These are phyloP conservation scores for Tetrax tetrax DNA, from an alignment of 2,113 vertebrate species.

Conservation along the genomic window DNA sequence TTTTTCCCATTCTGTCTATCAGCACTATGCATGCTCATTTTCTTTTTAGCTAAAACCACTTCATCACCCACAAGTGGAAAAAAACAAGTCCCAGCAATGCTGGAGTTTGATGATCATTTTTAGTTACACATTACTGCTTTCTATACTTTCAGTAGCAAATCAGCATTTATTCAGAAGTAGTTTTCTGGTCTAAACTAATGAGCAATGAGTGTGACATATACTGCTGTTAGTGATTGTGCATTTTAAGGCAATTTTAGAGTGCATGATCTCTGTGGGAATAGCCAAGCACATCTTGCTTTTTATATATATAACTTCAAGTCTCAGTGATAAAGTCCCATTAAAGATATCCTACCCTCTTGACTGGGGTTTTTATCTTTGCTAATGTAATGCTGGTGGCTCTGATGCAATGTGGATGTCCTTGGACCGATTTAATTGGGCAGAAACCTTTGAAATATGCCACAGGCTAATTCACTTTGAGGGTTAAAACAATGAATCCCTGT, in stretches of 20 bases:
- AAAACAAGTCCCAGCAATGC: neutral
- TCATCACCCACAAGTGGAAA: neutral
- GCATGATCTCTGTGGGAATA: slow-evolving; percentile 30
- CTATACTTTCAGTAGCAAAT: slow-evolving; percentile 12
- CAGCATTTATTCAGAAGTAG: slow-evolving; percentile 25
- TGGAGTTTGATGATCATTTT: neutral
- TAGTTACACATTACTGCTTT: neutral
- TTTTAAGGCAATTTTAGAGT: slow-evolving; percentile 37
- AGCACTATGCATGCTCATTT: neutral
- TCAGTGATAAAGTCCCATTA: slow-evolving; percentile 48
- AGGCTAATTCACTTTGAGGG: slow-evolving; percentile 65
- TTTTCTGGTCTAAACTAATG: slow-evolving; percentile 39
- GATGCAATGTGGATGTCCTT: slow-evolving; percentile 58
- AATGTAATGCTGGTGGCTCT: slow-evolving; percentile 29
- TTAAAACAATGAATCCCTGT: slow-evolving; percentile 74
- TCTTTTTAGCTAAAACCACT: neutral
- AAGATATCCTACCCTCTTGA: slow-evolving; percentile 38
- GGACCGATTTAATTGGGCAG: slow-evolving; percentile 72
- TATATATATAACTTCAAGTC: neutral
- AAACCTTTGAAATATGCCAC: slow-evolving; percentile 73
- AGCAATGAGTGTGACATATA: slow-evolving; percentile 43
- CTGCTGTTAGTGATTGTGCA: neutral
- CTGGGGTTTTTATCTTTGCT: slow-evolving; percentile 37
- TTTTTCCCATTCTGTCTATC: neutral
- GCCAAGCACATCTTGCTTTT: slow-evolving; percentile 21